Conservation (phyloP, 2,113 vertebrate genomes). For the Gadus macrocephalus region DNA sequence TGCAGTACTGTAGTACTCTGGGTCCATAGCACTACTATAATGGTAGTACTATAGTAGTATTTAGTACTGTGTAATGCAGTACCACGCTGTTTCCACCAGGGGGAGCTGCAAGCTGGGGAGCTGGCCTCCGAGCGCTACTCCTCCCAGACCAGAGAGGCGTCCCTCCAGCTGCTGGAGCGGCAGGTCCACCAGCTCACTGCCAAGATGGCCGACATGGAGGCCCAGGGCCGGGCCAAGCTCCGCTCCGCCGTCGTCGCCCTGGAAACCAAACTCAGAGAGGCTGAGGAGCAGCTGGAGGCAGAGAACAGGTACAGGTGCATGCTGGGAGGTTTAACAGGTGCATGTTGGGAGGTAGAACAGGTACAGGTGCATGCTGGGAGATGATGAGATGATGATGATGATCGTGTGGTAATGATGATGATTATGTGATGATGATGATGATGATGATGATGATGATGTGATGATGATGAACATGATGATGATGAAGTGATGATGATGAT, state of each 20-base stretch:
- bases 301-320: slow-evolving; percentile 80
- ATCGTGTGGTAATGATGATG: no score
- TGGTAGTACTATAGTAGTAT: no score
- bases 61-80: no score
- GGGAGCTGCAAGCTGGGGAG: slow-evolving; percentile 85
- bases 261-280: slow-evolving; percentile 84
- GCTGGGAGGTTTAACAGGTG: neutral
- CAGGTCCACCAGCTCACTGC: slow-evolving; percentile 87
- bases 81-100: slow-evolving; percentile 54
- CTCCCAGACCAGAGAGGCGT: slow-evolving; percentile 80
- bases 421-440: neutral
- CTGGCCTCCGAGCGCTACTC: slow-evolving; percentile 76
- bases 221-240: slow-evolving; percentile 82
- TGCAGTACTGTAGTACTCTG: no score
- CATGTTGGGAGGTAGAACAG: slow-evolving; percentile 69
- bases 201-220: slow-evolving; percentile 87
- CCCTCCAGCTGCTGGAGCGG: slow-evolving; percentile 86
- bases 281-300: slow-evolving; percentile 85
- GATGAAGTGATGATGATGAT: no score
- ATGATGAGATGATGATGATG: neutral
- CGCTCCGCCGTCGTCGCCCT: slow-evolving; percentile 78
- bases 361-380: slow-evolving; percentile 52
- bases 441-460: no score
- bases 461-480: no score
- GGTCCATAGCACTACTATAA: no score